These are phyloP conservation scores for Entomyzon cyanotis DNA, from an alignment of 2,113 vertebrate genomes.

Conservation along the genomic window DNA sequence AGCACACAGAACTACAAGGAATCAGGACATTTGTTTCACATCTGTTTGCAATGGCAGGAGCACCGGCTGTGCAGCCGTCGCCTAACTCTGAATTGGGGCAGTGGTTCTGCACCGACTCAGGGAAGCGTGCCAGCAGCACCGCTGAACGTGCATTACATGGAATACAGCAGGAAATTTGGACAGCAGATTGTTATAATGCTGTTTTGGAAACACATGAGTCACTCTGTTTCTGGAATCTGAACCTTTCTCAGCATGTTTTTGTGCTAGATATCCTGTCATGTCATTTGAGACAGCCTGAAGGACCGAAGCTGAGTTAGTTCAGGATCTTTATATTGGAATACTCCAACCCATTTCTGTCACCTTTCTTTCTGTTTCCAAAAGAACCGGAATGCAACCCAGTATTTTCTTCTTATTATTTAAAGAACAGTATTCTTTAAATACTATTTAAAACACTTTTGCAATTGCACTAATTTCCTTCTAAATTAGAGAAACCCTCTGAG, in stretches of 20 bases:
- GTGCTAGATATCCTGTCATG: background rate
- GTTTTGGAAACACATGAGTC: slow-evolving; percentile 56
- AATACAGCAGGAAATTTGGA: slow-evolving; percentile 32
- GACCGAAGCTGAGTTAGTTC: background rate
- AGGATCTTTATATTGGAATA: background rate
- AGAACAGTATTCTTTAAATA: background rate
- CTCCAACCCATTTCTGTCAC: background rate
- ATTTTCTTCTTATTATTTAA: background rate
- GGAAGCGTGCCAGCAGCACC: slow-evolving; percentile 21
- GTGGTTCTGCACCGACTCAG: slow-evolving; percentile 19
- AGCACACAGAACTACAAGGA: background rate
- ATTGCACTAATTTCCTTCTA: background rate
- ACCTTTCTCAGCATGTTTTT: slow-evolving; percentile 38
- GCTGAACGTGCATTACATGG: background rate
- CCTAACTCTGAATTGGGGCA: background rate
- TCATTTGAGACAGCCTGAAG: background rate
- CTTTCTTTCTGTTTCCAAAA: background rate
- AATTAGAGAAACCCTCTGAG: background rate
- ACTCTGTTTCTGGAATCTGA: slow-evolving; percentile 30
- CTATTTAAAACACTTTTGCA: background rate
- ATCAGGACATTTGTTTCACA: background rate
- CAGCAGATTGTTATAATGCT: slow-evolving; percentile 23
- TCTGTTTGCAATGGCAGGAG: background rate
- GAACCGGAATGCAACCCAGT: background rate
- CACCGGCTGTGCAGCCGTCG: background rate